A percentile compares a stretch with the other conserved stretches of the same genome.
phyloP scores from a whole-genome alignment of 2,888 invertebrate species.

The Scaptodrosophila latifasciaeformis region DNA sequence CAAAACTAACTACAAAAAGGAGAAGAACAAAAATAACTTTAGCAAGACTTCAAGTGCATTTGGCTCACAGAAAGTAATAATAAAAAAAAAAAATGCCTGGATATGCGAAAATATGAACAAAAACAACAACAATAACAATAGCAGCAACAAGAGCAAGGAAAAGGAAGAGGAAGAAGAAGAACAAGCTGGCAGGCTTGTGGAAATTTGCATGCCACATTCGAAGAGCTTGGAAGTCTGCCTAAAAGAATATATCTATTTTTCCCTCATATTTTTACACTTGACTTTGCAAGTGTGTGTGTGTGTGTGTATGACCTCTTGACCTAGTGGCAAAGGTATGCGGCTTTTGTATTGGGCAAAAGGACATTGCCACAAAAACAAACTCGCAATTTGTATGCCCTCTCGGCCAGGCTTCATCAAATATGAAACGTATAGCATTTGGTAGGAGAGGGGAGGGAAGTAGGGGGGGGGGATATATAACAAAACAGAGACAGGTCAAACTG shows the following conservation, averaged over 20 bases:
- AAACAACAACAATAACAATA: background rate
- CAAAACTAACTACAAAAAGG: slow-evolving; percentile 21
- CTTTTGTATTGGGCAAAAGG: background rate
- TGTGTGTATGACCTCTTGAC: slow-evolving; percentile 56
- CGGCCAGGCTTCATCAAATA: no score
- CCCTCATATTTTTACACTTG: no score
- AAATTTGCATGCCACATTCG: slow-evolving; percentile 42
- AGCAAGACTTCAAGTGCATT: slow-evolving; percentile 45
- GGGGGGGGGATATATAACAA: no score
- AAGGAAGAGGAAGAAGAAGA: slow-evolving; percentile 8
- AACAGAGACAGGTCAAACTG: no score
- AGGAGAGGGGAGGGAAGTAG: no score
- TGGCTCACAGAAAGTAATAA: slow-evolving; percentile 3
- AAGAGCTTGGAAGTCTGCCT: no score
- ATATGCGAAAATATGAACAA: slow-evolving; percentile 11
- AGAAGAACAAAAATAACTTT: slow-evolving; percentile 4
- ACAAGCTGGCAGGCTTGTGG: background rate
- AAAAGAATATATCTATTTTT: no score
- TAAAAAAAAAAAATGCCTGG: background rate
- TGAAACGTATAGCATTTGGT: no score
- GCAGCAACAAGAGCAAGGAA: background rate
- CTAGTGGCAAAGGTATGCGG: slow-evolving; percentile 33
- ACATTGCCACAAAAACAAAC: slow-evolving; percentile 5
- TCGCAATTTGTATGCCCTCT: no score
- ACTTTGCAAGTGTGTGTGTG: no score